Evolutionary conservation across 2,888 invertebrate genomes (phyloP).

Genomic region (Spatulosminthurus flaviceps): DNA sequence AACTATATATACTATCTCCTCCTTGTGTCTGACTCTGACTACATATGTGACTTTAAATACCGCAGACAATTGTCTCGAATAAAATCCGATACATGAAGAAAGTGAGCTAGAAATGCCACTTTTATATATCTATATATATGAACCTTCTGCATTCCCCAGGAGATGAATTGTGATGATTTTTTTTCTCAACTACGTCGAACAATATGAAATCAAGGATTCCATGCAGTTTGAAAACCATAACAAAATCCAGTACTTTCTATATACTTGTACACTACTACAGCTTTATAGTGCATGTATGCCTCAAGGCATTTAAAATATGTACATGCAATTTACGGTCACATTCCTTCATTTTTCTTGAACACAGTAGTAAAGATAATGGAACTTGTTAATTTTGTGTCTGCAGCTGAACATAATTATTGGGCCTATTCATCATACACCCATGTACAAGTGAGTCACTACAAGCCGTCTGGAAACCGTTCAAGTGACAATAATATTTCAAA

Average conservation of each 20-base stretch:
- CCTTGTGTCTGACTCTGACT: background rate
- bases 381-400: constrained; percentile 21
- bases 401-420: constrained; percentile 22
- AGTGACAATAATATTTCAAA: constrained; percentile 14
- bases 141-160: background rate
- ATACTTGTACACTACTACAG: too few species aligned
- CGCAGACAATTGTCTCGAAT: background rate
- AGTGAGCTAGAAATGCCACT: background rate
- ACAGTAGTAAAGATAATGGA: constrained; percentile 18
- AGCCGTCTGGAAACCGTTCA: constrained; percentile 7
- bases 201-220: constrained; percentile 18
- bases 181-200: background rate
- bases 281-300: too few species aligned
- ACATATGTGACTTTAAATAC: background rate
- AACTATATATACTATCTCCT: too few species aligned
- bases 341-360: too few species aligned
- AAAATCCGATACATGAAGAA: background rate
- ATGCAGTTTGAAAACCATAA: constrained; percentile 6
- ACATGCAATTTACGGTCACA: background rate
- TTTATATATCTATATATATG: too few species aligned
- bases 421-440: constrained; percentile 16
- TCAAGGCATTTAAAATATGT: too few species aligned
- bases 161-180: constrained; percentile 14
- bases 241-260: too few species aligned
- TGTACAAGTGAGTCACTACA: background rate